A percentile compares a stretch with the other conserved stretches of the same genome.
Evolutionary conservation across 2,797 vertebrate species (phyloP).

Genomic region (Myripristis jacobus): DNA sequence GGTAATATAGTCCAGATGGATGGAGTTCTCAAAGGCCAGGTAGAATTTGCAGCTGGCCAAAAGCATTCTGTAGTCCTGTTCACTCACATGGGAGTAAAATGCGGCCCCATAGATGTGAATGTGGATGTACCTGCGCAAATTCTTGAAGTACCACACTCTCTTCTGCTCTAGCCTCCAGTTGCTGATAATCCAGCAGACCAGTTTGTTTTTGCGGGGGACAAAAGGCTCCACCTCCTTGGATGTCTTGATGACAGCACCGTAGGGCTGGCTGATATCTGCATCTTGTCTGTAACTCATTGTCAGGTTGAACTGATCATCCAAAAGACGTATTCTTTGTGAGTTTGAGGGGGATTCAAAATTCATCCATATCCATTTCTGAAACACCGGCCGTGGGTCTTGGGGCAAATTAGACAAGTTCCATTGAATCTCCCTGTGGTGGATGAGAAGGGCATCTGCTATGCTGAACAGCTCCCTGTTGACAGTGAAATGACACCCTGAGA

Average conservation of each 20-base stretch:
- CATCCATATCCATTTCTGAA: constrained; percentile 91
- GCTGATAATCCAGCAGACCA: constrained; percentile 87
- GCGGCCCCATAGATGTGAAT: constrained; percentile 82
- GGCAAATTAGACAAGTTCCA: constrained; percentile 88
- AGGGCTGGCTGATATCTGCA: constrained; percentile 87
- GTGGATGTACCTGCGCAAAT: constrained; percentile 75
- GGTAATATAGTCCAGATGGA: constrained; percentile 86
- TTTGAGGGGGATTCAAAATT: constrained; percentile 88
- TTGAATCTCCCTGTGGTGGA: constrained; percentile 87
- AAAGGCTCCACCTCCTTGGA: constrained; percentile 77
- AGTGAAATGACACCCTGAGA: constrained; percentile 85
- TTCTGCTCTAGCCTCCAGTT: constrained; percentile 84
- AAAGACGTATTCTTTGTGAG: constrained; percentile 70
- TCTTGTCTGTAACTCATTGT: constrained; percentile 85
- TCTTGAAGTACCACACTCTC: constrained; percentile 83
- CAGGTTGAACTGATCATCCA: constrained; percentile 86
- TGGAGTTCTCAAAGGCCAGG: constrained; percentile 88
- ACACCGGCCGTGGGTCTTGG: constrained; percentile 80
- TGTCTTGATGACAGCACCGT: constrained; percentile 81
- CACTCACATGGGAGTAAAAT: constrained; percentile 80
- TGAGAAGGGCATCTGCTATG: constrained; percentile 86
- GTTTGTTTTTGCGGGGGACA: constrained; percentile 83
- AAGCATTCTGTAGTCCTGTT: constrained; percentile 83
- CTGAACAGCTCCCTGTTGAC: constrained; percentile 83
- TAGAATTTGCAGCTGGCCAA: constrained; percentile 85